These are phyloP conservation scores for Bombus turneri DNA, from an alignment of 1,140 invertebrate genomes.

Conservation along the genomic window DNA sequence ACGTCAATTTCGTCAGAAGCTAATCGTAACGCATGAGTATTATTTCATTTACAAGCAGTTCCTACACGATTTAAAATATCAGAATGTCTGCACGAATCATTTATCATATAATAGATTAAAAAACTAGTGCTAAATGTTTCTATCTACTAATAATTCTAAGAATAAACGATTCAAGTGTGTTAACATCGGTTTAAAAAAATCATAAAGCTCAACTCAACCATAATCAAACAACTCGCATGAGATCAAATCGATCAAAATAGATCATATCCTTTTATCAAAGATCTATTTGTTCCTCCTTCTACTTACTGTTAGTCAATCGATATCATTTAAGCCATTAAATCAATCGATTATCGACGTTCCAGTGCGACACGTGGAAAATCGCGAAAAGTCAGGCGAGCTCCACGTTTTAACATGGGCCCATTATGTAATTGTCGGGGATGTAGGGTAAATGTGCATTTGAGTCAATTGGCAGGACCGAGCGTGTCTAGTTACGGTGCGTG, in stretches of 20 bases:
- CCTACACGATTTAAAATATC: neutral
- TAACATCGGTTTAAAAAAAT: too few relatives aligned
- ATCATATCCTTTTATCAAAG: neutral
- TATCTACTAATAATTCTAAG: neutral
- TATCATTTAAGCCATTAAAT: neutral
- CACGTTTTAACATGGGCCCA: conserved; percentile 55
- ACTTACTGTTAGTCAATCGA: neutral
- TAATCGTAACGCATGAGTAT: neutral
- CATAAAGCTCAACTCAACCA: too few relatives aligned
- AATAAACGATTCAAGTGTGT: too few relatives aligned
- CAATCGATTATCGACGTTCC: neutral
- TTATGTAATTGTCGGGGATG: conserved; percentile 80
- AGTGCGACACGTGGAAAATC: neutral
- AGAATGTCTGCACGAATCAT: neutral
- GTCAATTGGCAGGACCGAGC: conserved; percentile 76
- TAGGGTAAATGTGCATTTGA: conserved; percentile 82
- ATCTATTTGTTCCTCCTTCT: neutral
- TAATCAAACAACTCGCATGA: neutral
- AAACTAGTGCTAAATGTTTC: neutral
- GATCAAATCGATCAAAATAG: neutral
- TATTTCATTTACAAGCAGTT: neutral
- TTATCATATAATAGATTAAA: neutral
- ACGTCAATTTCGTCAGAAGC: too few relatives aligned
- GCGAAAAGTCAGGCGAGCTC: conserved; percentile 50
- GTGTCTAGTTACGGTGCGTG: conserved; percentile 59